Conservation (phyloP, 2,113 vertebrate species). For the Phasianus colchicus region DNA sequence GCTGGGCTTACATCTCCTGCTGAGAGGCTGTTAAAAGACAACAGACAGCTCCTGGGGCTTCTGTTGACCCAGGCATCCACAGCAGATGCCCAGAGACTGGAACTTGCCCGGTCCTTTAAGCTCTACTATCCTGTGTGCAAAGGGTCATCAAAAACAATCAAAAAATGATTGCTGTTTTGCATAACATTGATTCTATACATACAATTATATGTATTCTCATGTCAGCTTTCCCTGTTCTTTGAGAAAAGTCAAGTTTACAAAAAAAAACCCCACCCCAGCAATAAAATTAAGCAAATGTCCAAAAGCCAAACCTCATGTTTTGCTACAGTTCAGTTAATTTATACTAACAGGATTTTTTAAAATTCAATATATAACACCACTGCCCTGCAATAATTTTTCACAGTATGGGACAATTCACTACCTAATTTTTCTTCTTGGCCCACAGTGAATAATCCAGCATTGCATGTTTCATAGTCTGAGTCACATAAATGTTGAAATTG, state of each 20-base stretch:
- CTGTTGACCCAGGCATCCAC: background rate
- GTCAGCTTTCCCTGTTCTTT: background rate
- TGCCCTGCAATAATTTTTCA: background rate
- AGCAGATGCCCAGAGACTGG: background rate
- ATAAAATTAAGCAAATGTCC: background rate
- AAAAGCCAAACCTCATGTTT: background rate
- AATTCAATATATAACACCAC: background rate
- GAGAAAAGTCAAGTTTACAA: background rate
- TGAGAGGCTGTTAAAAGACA: background rate
- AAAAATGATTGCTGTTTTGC: background rate
- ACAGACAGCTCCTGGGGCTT: background rate
- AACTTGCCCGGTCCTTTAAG: background rate
- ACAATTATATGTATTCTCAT: background rate
- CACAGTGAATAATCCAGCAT: background rate
- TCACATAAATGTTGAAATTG: slow-evolving; percentile 34
- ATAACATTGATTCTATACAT: background rate
- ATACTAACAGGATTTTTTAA: background rate
- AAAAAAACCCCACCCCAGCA: background rate
- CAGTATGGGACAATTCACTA: background rate
- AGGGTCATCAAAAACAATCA: background rate
- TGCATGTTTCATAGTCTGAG: background rate
- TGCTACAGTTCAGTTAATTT: slow-evolving; percentile 2
- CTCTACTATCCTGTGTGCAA: no score
- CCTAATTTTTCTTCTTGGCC: slow-evolving; percentile 13
- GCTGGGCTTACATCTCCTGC: background rate